Evolutionary conservation across 2,888 invertebrate genomes (phyloP), one percentile per base, ranked within the genome.

Genomic region (Volucella zonaria): DNA sequence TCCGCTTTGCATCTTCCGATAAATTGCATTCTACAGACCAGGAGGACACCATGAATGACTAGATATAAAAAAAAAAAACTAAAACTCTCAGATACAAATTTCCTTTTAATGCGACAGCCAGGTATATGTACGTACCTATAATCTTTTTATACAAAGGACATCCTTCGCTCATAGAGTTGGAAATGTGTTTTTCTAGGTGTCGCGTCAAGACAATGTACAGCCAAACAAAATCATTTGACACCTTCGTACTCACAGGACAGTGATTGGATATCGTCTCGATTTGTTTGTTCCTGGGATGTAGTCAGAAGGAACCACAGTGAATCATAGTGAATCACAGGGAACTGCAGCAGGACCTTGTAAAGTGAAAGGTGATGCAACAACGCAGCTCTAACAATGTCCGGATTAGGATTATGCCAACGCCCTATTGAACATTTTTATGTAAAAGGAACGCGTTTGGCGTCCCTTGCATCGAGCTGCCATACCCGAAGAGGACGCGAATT

Each of bases 1-100:
- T 85, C 80, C 80, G 85, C 85, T 81, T 77, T 85, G 81, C 67
- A 85, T 85, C 81, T 81, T 85, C 81, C 85, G 68, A 85, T 85
- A 85, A 85, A 85, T 85, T 85, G 85, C 85, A 85, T 81, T 73
- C 76, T 68, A 75, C 49, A 14, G 56, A 43, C 42, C 43, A 66
- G 47, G 42, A 51, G 54, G 38, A 52, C 18, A 42, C 40, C 40
- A 14, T 51, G 51, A 66, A 43, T 43, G n/a, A 54, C 42, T 40
- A 42, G 67, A 49, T 49, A 40, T 38, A 61, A 49, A 45, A 38
- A 23, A 59, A 8, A 2, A 58, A 10, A n/a, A 67, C 47, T 42
- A 68, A 80, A 71, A 77, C 77, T 81, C 74, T 64, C 71, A 81
- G 73, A 81, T 76, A 81, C 81, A 81, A 81, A 68, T 81, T 80